A percentile compares a stretch with the other conserved stretches of the same genome.
phyloP scores from a whole-genome alignment of 2,888 invertebrate genomes.

The Catocala sponsa region DNA sequence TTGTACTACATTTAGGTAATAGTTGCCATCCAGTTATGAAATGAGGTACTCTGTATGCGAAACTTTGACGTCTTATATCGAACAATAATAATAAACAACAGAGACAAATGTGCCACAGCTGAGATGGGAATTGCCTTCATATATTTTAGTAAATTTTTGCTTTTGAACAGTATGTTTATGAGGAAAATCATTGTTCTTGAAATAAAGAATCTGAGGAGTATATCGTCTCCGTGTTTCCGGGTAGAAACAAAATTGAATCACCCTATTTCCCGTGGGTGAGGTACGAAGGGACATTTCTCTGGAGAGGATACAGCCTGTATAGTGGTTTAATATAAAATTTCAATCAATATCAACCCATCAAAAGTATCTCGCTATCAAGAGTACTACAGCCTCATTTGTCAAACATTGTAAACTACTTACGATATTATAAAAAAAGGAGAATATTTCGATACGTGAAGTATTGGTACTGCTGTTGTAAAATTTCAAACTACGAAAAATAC shows the following conservation, averaged over 20 bases:
- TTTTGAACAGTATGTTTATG: constrained; percentile 19
- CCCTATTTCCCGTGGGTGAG: not conserved
- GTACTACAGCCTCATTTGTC: too few species aligned
- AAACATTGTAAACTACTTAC: too few species aligned
- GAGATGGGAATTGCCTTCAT: constrained; percentile 44
- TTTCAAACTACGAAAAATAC: too few species aligned
- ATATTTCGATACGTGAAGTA: too few species aligned
- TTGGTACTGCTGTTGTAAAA: too few species aligned
- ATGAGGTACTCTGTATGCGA: constrained; percentile 80
- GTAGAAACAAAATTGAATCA: constrained; percentile 4
- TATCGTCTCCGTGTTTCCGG: not conserved
- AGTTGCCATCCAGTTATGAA: constrained; percentile 70
- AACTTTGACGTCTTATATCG: constrained; percentile 77
- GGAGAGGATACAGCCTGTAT: not conserved
- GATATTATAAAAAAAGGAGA: too few species aligned
- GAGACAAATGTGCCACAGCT: constrained; percentile 63
- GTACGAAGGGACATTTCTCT: constrained; percentile 1
- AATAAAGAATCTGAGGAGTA: not conserved
- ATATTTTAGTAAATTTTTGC: constrained; percentile 34
- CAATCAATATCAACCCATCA: not conserved
- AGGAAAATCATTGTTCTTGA: constrained; percentile 8
- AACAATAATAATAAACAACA: constrained; percentile 78
- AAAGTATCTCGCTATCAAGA: not conserved
- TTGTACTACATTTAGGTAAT: constrained; percentile 50
- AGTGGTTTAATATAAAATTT: not conserved